Percentiles rank a stretch among this genome's conserved stretches.
Evolutionary conservation across 1,140 invertebrate genomes (phyloP).

Genomic region (Trichoplusia ni): DNA sequence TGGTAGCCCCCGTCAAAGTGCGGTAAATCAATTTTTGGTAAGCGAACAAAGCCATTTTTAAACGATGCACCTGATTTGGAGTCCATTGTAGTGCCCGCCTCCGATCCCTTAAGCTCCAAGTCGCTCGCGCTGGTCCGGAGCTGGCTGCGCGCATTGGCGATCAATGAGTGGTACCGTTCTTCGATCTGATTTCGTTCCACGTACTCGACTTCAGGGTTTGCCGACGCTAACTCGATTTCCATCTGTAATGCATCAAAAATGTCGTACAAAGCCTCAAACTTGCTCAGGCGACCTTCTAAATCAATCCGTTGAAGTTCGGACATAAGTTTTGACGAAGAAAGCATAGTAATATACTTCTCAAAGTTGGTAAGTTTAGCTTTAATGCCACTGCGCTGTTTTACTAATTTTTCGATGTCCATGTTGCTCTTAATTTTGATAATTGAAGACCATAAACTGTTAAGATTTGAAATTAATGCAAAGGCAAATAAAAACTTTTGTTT

Average conservation of each 20-base stretch:
- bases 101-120: background rate
- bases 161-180: background rate
- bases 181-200: background rate
- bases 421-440: too few species aligned
- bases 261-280: constrained; percentile 1
- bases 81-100: background rate
- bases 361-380: constrained; percentile 5
- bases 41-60: background rate
- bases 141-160: background rate
- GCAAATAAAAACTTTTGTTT: background rate
- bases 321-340: background rate
- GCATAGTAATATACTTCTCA: background rate
- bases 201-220: background rate
- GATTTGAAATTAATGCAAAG: background rate
- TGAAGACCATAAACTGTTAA: too few species aligned
- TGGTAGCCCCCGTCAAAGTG: background rate
- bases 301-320: background rate
- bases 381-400: background rate
- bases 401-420: too few species aligned
- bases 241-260: background rate
- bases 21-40: background rate
- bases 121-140: background rate
- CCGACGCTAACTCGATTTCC: background rate
- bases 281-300: background rate
- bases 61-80: background rate